Percentiles rank a stretch among this genome's conserved stretches.
phyloP scores from a whole-genome alignment of 2,113 vertebrate genomes.

The Rhabdomys dilectus region DNA sequence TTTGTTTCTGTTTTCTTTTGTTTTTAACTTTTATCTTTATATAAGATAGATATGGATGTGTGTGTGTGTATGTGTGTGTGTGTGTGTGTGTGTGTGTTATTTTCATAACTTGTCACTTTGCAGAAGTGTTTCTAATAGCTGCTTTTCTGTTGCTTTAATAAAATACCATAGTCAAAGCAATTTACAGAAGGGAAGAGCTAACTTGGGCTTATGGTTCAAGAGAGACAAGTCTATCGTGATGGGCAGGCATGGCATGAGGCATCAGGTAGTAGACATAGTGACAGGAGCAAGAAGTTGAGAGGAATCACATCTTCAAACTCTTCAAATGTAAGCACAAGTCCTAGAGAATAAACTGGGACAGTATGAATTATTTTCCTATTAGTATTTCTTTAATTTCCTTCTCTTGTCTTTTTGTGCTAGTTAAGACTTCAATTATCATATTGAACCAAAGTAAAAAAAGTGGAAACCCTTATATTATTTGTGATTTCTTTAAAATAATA shows the following conservation, averaged over 20 bases:
- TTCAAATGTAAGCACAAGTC: background rate
- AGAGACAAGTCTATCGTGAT: background rate
- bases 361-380: background rate
- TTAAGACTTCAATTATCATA: background rate
- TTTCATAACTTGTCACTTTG: background rate
- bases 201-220: background rate
- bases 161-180: background rate
- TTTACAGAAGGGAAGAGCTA: too few species aligned
- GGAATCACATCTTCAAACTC: background rate
- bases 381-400: background rate
- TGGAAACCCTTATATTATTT: background rate
- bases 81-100: background rate
- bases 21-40: background rate
- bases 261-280: background rate
- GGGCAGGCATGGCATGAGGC: background rate
- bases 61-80: background rate
- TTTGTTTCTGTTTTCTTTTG: background rate
- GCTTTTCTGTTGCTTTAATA: background rate
- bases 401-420: background rate
- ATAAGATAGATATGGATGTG: background rate
- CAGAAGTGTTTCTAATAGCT: background rate
- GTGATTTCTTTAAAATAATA: background rate
- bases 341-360: background rate
- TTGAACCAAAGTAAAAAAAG: background rate
- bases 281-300: background rate